Evolutionary conservation across 2,113 vertebrate genomes (phyloP).

Genomic region (Alexandromys fortis): DNA sequence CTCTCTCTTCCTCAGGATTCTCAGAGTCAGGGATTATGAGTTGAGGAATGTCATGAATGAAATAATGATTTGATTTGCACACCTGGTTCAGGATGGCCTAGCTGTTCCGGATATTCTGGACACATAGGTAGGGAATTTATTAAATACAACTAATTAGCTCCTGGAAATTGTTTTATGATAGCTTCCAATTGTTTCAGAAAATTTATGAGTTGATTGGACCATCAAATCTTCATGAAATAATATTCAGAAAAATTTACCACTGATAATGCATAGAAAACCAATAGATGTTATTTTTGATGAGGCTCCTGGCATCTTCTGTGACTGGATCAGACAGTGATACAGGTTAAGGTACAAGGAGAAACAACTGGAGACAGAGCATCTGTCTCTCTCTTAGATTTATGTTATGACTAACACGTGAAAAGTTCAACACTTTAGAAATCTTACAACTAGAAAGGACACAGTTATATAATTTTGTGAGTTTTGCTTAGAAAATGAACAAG

Average conservation of each 20-base stretch:
- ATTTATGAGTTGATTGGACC: background rate
- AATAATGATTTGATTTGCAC: background rate
- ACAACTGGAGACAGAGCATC: background rate
- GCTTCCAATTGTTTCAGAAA: background rate
- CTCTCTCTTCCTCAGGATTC: background rate
- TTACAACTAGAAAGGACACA: background rate
- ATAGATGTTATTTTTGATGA: background rate
- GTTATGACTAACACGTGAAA: background rate
- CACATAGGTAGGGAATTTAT: background rate
- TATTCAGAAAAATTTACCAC: background rate
- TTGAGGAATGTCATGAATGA: background rate
- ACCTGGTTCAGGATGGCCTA: background rate
- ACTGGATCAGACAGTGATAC: background rate
- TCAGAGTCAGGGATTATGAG: background rate
- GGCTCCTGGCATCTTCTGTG: background rate
- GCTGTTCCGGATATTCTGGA: background rate
- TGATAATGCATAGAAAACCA: background rate
- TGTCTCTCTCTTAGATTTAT: background rate
- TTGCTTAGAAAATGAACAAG: background rate
- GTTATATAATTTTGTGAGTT: constrained; percentile 8
- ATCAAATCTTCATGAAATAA: background rate
- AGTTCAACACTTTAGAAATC: background rate
- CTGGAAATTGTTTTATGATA: background rate
- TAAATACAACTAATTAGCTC: background rate
- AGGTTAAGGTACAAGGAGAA: background rate